Base-by-base conservation (phyloP, 2,113 vertebrate species). In the Scalopus aquaticus region DNA sequence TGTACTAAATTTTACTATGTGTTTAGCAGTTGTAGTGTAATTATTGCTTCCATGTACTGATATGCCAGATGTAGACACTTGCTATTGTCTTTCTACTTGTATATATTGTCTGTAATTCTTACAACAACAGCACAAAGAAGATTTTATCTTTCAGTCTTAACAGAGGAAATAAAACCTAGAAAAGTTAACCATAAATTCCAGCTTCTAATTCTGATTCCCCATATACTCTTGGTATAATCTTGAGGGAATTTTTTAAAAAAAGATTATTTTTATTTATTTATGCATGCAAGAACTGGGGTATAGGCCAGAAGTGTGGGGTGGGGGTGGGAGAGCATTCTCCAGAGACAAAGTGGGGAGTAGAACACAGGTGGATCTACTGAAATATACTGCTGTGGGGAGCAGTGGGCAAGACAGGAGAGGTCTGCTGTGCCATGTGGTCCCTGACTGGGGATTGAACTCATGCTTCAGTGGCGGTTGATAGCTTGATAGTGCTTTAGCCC, bases 21-120 rank as follows among this genome's bases (percentile, higher is more conserved):
- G 37, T 89, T 88, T 56, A 80, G 22, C 56, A 62, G 37, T 62
- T 62, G 30, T 19, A 69, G 87, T 7, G 9, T 74, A 94, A 65
- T 85, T 95, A 54, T 54, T 91, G 30, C 74, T 83, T 78, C n/a
- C 37, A 54, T 32, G 26, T 88, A 65, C 42, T 85, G 88, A 91
- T 64, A 65, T 42, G 39, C 46, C 67, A 12, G 54, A 76, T 15
- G 87, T 42, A 84, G 64, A 67, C 22, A 76, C 39, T 73, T 77
- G 74, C 3, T 89, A 37, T 64, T 91, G 70, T 74, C 16, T 73
- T 88, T 83, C 77, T 20, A 35, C 9, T 35, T 90, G n/a, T 32
- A 44, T 92, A 81, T 60, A 9, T 90, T 65, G 73, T 42, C 67
- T 81, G 28, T 81, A 85, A 88, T 92, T 80, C 60, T 84, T 46